phyloP scores from a whole-genome alignment of 2,113 vertebrate genomes.

The Caranx melampygus region DNA sequence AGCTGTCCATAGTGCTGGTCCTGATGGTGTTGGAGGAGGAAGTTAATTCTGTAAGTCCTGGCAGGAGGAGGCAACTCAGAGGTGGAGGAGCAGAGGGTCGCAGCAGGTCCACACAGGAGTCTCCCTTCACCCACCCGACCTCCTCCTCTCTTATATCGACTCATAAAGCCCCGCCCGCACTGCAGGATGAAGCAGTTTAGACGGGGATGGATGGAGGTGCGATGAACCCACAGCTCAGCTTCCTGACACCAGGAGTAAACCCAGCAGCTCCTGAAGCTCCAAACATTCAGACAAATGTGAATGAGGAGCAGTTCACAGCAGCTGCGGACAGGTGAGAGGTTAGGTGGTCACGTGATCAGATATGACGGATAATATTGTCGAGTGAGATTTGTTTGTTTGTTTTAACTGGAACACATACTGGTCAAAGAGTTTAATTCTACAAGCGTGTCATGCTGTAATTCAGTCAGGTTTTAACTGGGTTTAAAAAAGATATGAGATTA shows the following conservation, averaged over 20 bases:
- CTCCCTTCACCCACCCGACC: conserved; percentile 17
- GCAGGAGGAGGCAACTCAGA: conserved; percentile 10
- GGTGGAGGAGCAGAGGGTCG: conserved; percentile 25
- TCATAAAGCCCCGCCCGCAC: conserved; percentile 46
- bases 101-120: conserved; percentile 33
- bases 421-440: no score
- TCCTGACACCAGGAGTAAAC: not conserved
- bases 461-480: not conserved
- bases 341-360: not conserved
- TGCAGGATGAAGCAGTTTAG: not conserved
- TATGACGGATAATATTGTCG: not conserved
- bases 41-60: not conserved
- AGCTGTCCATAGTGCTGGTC: conserved; percentile 80
- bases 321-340: not conserved
- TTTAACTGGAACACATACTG: no score
- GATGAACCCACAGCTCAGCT: not conserved
- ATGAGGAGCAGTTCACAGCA: not conserved
- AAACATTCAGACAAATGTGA: no score
- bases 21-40: not conserved
- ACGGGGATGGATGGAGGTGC: not conserved
- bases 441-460: not conserved
- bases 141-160: conserved; percentile 41
- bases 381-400: no score
- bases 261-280: no score
- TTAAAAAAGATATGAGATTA: no score